These are phyloP conservation scores for Anolis carolinensis DNA, from an alignment of 2,113 vertebrate genomes.

Conservation along the genomic window DNA sequence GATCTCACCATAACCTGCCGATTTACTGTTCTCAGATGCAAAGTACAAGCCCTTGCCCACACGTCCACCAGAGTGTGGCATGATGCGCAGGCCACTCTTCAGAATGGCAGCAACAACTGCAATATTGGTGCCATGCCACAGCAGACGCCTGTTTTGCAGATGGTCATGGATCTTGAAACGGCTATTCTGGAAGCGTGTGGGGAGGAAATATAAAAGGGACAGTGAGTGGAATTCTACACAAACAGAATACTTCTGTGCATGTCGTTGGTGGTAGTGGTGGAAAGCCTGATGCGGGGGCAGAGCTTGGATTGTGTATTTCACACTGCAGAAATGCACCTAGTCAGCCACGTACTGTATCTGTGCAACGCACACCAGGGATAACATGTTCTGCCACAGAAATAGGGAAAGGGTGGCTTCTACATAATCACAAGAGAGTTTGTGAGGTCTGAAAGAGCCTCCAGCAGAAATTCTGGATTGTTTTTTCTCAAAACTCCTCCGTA, in stretches of 20 bases:
- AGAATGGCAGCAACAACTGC: constrained; percentile 89
- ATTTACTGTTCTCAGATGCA: constrained; percentile 89
- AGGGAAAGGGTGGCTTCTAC: no score
- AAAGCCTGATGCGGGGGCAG: neutral
- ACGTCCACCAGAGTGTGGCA: constrained; percentile 89
- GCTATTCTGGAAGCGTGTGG: constrained; percentile 68
- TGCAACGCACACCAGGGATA: neutral
- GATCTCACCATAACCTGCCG: constrained; percentile 83
- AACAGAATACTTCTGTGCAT: fast-evolving
- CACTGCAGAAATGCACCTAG: neutral
- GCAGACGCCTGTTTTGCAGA: constrained; percentile 85
- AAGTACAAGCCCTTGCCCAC: constrained; percentile 92
- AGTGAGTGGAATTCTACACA: neutral
- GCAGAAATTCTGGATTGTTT: no score
- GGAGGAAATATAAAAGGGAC: neutral
- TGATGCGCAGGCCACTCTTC: constrained; percentile 89
- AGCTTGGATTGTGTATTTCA: neutral
- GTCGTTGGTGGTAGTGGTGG: no score
- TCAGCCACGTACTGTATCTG: neutral
- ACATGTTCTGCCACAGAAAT: neutral
- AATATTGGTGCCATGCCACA: constrained; percentile 92
- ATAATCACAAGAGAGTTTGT: no score
- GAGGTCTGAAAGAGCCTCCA: no score
- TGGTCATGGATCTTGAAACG: constrained; percentile 75
- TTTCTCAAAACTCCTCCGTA: no score